Conservation (phyloP, 2,797 vertebrate genomes). For the Lepilemur ruficaudatus region DNA sequence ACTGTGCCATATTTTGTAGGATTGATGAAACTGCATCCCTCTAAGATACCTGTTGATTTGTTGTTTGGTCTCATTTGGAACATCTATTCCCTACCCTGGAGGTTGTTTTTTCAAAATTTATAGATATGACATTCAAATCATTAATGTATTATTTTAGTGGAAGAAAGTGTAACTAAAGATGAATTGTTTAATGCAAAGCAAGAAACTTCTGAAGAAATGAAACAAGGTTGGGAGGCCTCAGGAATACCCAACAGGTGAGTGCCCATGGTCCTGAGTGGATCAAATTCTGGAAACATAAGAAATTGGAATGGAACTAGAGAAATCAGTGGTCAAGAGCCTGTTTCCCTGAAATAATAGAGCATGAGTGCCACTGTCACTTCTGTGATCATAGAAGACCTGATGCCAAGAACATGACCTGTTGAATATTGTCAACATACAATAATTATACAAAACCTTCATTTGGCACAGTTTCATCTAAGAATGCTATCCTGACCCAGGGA, state of each 20-base stretch:
- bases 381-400: background rate
- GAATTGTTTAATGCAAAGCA: slow-evolving; percentile 40
- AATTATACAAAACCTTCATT: background rate
- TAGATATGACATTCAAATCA: slow-evolving; percentile 5
- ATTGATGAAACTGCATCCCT: background rate
- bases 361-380: background rate
- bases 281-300: background rate
- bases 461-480: background rate
- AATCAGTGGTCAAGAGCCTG: background rate
- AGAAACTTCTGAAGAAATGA: slow-evolving; percentile 38
- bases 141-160: slow-evolving; percentile 46
- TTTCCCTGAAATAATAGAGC: background rate
- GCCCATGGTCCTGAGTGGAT: background rate
- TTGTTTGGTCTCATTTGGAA: background rate
- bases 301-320: background rate
- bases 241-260: slow-evolving; percentile 27
- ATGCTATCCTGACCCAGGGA: background rate
- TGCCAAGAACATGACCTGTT: background rate
- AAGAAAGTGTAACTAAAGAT: slow-evolving; percentile 41
- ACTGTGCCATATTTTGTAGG: background rate
- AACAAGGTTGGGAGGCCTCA: background rate
- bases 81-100: background rate
- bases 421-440: background rate
- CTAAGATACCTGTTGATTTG: background rate
- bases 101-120: background rate